Evolutionary conservation across 2,113 vertebrate species (phyloP).

Genomic region (Panthera tigris): DNA sequence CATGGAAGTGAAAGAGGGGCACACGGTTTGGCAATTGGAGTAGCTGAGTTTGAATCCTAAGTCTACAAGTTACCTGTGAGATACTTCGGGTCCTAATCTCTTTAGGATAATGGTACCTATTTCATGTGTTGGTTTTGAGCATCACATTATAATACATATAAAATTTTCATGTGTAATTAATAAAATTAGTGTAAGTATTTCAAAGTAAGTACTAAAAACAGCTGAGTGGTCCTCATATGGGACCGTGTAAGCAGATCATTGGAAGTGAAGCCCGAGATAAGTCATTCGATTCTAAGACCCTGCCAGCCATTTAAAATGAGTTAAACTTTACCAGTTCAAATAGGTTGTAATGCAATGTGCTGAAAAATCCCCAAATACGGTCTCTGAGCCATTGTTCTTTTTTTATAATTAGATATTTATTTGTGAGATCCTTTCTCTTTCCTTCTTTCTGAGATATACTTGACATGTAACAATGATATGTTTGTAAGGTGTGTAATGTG

Average conservation of each 20-base stretch:
- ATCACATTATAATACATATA: background rate
- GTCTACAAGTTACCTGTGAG: background rate
- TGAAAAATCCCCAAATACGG: background rate
- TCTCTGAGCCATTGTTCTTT: background rate
- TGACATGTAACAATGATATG: background rate
- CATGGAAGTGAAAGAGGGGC: background rate
- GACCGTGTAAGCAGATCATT: background rate
- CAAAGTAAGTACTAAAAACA: conserved; percentile 6
- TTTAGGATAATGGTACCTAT: background rate
- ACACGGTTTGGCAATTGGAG: background rate
- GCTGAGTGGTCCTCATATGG: background rate
- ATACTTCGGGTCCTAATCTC: background rate
- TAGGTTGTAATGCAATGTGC: background rate
- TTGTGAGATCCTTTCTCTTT: background rate
- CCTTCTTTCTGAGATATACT: background rate
- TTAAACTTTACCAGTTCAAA: background rate
- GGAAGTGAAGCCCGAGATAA: background rate
- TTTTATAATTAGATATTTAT: background rate
- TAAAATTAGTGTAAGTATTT: background rate
- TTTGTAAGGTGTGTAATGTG: background rate
- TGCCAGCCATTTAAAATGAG: background rate
- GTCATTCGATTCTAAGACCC: background rate
- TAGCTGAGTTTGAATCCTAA: background rate
- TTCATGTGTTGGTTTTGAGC: background rate
- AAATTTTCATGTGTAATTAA: background rate